Evolutionary conservation across 2,888 invertebrate genomes (phyloP), one percentile per base, ranked within the genome.

Genomic region (Euzophera pinguis): DNA sequence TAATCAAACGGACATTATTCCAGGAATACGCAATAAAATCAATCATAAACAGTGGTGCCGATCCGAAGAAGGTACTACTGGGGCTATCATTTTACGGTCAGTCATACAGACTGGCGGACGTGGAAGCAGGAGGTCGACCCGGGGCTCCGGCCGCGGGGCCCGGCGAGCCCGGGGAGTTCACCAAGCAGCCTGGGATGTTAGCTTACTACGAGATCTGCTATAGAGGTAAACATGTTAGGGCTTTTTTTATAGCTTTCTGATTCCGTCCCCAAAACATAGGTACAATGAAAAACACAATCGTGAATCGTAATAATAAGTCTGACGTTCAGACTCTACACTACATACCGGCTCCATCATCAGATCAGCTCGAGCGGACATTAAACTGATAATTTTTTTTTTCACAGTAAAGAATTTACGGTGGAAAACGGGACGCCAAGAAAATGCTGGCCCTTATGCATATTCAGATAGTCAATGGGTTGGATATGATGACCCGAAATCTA

Each of bases 31-130:
- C 97, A 0, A 92, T 97, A 84, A 94, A 96, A 72, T 92, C 96
- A 57, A 87, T 97, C 55, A 90, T 95, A 0, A 86, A 90, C 37
- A 91, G 92, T 58, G 97, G 97, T 1, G 97, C 95, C 1, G 93
- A 94, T 12, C 93, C 93, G 2, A 93, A 94, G 50, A 97, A 97
- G 73, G 84, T 98, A 1, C 79, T 95, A 0, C 86, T 97, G 48
- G 97, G 97, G 0, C 91, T 97, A 54, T 96, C 97, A 0, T 94
- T 97, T 77, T 97, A 97, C 69, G 97, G 97, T 0, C 97, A 97
- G 75, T 93, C 94, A n/a, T 98, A 94, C 67, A 93, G 94, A 27
- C 78, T 98, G 17, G 87, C 91, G 1, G 84, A 82, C 41, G 67
- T 71, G 0, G 76, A 73, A 29, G 77, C 78, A 3, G 60, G 73